phyloP scores from a whole-genome alignment of 2,888 invertebrate species.

The Nasonia oneida region DNA sequence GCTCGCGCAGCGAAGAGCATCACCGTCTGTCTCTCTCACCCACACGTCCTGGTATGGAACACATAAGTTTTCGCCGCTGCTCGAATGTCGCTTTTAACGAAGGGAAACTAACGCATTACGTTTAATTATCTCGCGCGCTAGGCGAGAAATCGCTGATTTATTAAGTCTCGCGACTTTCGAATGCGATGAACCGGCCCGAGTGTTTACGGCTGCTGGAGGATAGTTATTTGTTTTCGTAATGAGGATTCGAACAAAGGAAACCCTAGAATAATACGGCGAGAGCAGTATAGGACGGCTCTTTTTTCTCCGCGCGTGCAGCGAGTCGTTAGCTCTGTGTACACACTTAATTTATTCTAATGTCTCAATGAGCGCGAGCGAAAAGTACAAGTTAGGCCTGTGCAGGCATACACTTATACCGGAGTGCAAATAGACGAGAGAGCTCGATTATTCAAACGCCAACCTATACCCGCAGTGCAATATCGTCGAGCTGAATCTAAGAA shows the following conservation, averaged over 20 bases:
- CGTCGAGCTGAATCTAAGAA: constrained; percentile 8
- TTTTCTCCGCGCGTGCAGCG: no score
- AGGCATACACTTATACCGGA: background rate
- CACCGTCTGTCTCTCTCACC: background rate
- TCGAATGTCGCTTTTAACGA: constrained; percentile 1
- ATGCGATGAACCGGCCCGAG: background rate
- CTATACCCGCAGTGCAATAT: background rate
- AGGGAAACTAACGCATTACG: constrained; percentile 11
- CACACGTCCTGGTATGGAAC: background rate
- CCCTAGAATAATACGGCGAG: no score
- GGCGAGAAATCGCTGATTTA: constrained; percentile 5
- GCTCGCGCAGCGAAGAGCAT: background rate
- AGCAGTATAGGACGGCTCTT: no score
- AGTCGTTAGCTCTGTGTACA: no score
- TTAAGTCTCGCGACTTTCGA: background rate
- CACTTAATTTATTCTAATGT: background rate
- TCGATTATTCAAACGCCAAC: constrained; percentile 52
- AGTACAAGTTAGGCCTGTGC: background rate
- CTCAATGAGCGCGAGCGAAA: background rate
- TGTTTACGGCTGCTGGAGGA: background rate
- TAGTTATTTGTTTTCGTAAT: background rate
- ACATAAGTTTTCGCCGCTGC: background rate
- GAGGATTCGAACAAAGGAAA: background rate
- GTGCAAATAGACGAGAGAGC: constrained; percentile 40
- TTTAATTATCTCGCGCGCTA: constrained; percentile 1